Percentiles rank a stretch among this genome's conserved stretches.
phyloP scores from a whole-genome alignment of 2,888 invertebrate species.

The Allygus modestus region DNA sequence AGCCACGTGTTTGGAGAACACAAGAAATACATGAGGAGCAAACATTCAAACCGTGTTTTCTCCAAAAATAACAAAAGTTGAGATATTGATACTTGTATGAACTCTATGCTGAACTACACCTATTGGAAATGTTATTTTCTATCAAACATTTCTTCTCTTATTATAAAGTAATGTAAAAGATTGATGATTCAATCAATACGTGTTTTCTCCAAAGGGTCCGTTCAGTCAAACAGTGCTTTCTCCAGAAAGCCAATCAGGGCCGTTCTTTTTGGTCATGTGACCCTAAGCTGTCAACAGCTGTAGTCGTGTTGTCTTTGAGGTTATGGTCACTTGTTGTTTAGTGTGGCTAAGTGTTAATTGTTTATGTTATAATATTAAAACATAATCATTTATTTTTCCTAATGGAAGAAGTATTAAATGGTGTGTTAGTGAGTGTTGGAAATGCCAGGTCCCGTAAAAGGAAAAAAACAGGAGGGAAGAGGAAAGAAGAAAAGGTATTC shows the following conservation, averaged over 20 bases:
- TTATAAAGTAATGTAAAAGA: background rate
- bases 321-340: background rate
- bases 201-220: background rate
- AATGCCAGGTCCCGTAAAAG: slow-evolving; percentile 52
- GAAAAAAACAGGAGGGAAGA: slow-evolving; percentile 61
- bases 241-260: slow-evolving; percentile 29
- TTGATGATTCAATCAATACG: slow-evolving; percentile 27
- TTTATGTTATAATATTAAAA: slow-evolving; percentile 24
- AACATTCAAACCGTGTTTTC: slow-evolving; percentile 22
- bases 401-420: slow-evolving; percentile 57
- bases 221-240: slow-evolving; percentile 32
- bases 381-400: background rate
- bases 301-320: slow-evolving; percentile 8
- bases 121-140: slow-evolving; percentile 7
- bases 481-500: slow-evolving; percentile 59
- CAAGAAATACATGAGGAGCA: too few species aligned
- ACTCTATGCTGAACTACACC: slow-evolving; percentile 24
- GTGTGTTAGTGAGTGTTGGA: slow-evolving; percentile 57
- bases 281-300: slow-evolving; percentile 6
- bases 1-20: too few species aligned
- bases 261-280: slow-evolving; percentile 34
- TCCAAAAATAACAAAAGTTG: slow-evolving; percentile 10
- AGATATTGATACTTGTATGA: background rate
- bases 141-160: slow-evolving; percentile 19
- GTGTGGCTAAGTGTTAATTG: slow-evolving; percentile 6